phyloP scores from a whole-genome alignment of 2,888 invertebrate genomes.

The Chrysina gloriosa region DNA sequence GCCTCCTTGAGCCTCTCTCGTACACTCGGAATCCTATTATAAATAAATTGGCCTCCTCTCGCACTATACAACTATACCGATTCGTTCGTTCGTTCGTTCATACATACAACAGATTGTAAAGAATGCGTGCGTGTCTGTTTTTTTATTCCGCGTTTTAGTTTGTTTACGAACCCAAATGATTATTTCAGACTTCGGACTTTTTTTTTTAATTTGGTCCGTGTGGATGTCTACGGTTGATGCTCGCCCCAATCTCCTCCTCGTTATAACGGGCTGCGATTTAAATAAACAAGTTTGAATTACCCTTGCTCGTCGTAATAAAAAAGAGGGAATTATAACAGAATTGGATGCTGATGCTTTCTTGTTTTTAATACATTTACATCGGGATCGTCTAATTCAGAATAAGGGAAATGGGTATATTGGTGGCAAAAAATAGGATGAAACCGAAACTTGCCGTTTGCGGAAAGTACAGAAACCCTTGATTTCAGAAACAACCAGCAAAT shows the following conservation, averaged over 20 bases:
- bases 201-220: background rate
- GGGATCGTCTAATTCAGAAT: background rate
- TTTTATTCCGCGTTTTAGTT: slow-evolving; percentile 27
- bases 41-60: slow-evolving; percentile 32
- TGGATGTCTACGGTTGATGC: slow-evolving; percentile 13
- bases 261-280: slow-evolving; percentile 7
- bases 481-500: too few species aligned
- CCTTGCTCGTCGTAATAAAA: slow-evolving; percentile 12
- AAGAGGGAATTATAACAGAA: slow-evolving; percentile 12
- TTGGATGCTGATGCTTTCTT: slow-evolving; percentile 8
- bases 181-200: slow-evolving; percentile 18
- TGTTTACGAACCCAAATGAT: slow-evolving; percentile 24
- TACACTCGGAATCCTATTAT: slow-evolving; percentile 20
- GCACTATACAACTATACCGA: background rate
- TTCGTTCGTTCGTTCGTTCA: too few species aligned
- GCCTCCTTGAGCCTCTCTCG: background rate
- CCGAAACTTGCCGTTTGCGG: background rate
- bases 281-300: slow-evolving; percentile 30
- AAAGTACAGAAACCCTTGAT: too few species aligned
- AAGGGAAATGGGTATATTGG: background rate
- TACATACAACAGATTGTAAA: slow-evolving; percentile 1
- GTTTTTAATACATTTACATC: background rate
- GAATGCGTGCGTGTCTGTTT: background rate
- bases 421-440: background rate
- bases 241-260: background rate